Conservation (phyloP, 23 tunicate species). For the Halocynthia aurantium region DNA sequence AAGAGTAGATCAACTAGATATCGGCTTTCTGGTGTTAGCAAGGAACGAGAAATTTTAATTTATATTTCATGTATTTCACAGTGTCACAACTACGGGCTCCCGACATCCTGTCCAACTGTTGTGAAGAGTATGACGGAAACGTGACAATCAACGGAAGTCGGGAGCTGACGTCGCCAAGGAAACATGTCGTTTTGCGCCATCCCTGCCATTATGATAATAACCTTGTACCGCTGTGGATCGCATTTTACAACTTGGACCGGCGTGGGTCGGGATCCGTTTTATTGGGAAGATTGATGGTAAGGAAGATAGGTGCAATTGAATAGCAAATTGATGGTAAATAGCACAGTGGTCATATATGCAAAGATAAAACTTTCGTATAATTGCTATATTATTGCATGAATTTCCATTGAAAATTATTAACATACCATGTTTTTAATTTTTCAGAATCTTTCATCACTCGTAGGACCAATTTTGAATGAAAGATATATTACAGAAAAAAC, state of each 20-base stretch:
- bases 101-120: constrained; percentile 65
- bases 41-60: too few relatives aligned
- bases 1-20: neutral
- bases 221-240: constrained; percentile 62
- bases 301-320: neutral
- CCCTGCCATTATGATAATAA: constrained; percentile 56
- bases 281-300: constrained; percentile 77
- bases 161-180: constrained; percentile 14
- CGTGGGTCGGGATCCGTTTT: constrained; percentile 40
- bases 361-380: neutral
- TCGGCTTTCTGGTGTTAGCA: neutral
- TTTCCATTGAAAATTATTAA: neutral
- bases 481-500: constrained; percentile 54
- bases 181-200: constrained; percentile 24
- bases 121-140: constrained; percentile 34
- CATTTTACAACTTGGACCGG: constrained; percentile 41
- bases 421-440: neutral
- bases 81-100: constrained; percentile 69
- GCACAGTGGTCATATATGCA: neutral
- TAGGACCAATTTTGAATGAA: constrained; percentile 38
- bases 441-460: constrained; percentile 33
- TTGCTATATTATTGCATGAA: neutral
- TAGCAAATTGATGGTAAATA: too few relatives aligned
- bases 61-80: neutral
- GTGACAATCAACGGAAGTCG: constrained; percentile 25